Base-by-base conservation (phyloP, 2,888 invertebrate species). In the Agapostemon virescens region DNA sequence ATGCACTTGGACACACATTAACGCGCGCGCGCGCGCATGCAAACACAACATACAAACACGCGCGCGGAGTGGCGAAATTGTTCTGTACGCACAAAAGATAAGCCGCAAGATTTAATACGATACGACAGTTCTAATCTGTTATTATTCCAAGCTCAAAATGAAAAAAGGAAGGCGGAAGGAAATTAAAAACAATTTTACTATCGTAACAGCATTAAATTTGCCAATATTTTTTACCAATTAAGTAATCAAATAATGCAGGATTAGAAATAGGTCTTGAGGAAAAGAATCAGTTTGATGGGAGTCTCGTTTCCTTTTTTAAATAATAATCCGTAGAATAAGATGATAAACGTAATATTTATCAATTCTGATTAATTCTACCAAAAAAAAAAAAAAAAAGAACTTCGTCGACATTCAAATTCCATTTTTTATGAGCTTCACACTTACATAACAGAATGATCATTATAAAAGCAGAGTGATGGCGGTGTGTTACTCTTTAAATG, bases 191-290 rank as follows among this genome's bases (percentile, higher is more conserved):
- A 76, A 81, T 81, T 78, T 87, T 86, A 86, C 83, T 73, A 11
- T 49, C 38, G 78, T 86, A 87, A 84, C 83, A 83, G 67, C 82
- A 86, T 87, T 77, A 49, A 83, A 86, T 86, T 85, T 86, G 86
- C 86, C 86, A 86, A 87, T 73, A 82, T 87, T 86, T 87, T 87
- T 87, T 87, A 85, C 81, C 69, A 63, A 3, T 86, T 86, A 86
- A 86, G 76, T 52, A 69, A 84, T 82, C 52, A 64, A 55, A 84
- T 87, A 82, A 84, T 55, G 68, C 67, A 78, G 72, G 66, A 52
- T 45, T 87, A 84, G 86, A 73, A 79, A 74, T 86, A 86, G 81
- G 26, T 85, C 64, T 74, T 58, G 71, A 71, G 36, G 33, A 40
- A 70, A 74, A 76, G 66, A 79, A 66, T 77, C 72, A 67, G 74